Base-by-base conservation (phyloP, 2,888 invertebrate species). In the Hedychridium roseum region DNA sequence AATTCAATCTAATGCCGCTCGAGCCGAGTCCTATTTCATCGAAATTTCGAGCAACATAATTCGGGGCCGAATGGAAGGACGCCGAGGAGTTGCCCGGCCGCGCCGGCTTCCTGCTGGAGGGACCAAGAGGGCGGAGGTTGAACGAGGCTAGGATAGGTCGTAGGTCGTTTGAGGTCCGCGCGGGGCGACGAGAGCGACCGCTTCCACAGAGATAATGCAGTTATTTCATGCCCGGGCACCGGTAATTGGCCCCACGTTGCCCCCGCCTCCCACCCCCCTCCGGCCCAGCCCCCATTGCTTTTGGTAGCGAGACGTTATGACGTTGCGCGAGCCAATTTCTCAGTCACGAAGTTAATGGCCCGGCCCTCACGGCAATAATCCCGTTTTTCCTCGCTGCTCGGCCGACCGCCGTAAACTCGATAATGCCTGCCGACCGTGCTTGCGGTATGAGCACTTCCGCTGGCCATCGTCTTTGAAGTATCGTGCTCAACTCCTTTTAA, bases 221-320 rank as follows among this genome's bases (percentile, higher is more conserved):
- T 76, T 76, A 75, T 74, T 73, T 73, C 72, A 71, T 74, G 70
- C 73, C 69, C 70, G 64, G 70, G 68, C 64, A 75, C 72, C 73
- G 70, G 73, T 76, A 76, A 76, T 76, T 75, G 76, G 74, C 70
- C 72, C 68, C 70, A 73, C 49, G 42, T 58, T 51, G 42, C 20
- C 35, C 39, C 43, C 50, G 54, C 54, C 53, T 54, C 50, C 42
- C 46, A 43, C 20, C 56, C 36, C 23, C 41, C 30, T 6, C 5
- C 16, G 4, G 14, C 28, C 28, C 17, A 15, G 11, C 14, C 2
- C 12, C 15, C 31, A 31, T 52, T 51, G 58, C 62, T 69, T 61
- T 57, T 53, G 57, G 54, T 54, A 43, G 64, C 54, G 63, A 71
- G 64, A 69, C 69, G 66, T 69, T 69, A 68, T 68, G 61, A 73